phyloP scores from a whole-genome alignment of 2,797 vertebrate genomes.

The Bradypus variegatus region DNA sequence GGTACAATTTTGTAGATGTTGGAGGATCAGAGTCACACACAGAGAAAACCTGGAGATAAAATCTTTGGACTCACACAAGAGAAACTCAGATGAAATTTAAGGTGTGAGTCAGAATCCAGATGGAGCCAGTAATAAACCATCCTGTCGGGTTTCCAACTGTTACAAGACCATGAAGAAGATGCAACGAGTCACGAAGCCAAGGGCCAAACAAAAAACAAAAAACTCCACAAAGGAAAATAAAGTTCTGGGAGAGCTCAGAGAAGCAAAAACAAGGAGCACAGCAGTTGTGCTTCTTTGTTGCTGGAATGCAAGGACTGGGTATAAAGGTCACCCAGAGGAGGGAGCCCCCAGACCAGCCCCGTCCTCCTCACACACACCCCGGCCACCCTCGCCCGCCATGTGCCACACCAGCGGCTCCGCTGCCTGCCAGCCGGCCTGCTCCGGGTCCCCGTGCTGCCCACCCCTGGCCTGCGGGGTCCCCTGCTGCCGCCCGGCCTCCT shows the following conservation, averaged over 20 bases:
- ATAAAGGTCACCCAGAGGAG: not conserved
- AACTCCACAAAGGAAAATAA: not conserved
- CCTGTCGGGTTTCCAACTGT: not conserved
- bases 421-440: not conserved
- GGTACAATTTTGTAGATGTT: not conserved
- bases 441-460: not conserved
- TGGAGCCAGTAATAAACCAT: not conserved
- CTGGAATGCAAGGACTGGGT: too few species aligned
- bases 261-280: not conserved
- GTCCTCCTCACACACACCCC: not conserved
- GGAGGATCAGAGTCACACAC: rapidly evolving
- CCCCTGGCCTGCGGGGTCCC: not conserved
- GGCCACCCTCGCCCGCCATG: not conserved
- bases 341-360: not conserved
- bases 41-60: not conserved
- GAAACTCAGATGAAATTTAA: not conserved
- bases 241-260: not conserved
- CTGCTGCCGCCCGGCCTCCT: not conserved
- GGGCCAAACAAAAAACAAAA: not conserved
- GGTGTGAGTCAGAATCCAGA: not conserved
- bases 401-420: not conserved
- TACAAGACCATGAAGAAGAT: not conserved
- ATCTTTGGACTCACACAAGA: not conserved
- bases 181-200: not conserved
- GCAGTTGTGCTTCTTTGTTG: too few species aligned